Evolutionary conservation across 2,888 invertebrate species (phyloP), one percentile per base, ranked within the genome.

Genomic region (Clanis bilineata): DNA sequence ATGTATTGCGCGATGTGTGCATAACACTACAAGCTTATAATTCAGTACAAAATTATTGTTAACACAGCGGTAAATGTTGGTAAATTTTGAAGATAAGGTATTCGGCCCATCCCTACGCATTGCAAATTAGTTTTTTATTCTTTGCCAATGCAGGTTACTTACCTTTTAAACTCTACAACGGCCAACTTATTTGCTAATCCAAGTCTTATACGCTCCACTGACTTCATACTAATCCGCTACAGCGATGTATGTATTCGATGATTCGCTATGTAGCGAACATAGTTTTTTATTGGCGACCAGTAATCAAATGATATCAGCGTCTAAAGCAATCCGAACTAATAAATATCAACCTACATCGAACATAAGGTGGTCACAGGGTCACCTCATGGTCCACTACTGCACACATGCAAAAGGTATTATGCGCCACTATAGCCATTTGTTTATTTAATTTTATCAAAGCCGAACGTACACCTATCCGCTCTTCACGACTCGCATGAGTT

Each of bases 341-440:
- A 45, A 45, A 45, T 32, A 51, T 51, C 51, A 28, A 32, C 51
- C 51, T 32, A 51, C 51, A 51, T 51, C 4, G 10, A 51, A 51
- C 28, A 18, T 32, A 51, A 51, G 51, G 51, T 51, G 51, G 28
- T 5, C 32, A 28, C 51, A 51, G 51, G 51, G 51, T 51, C 51
- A 51, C 51, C 51, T 51, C 51, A 51, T 18, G 51, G 51, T 51
- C 32, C 18, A 51, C 32, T 51, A 51, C 32, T 32, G 4, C 51
- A 18, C 9, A 32, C 51, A 51, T 18, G 51, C 15, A 15, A 28
- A 25, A 32, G 15, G 18, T 32, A 10, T 25, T 36, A 36, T 7
- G 12, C 36, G 36, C 10, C 9, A 12, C 36, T n/a, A n/a, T n/a
- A n/a, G n/a, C n/a, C n/a, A n/a, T n/a, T n/a, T n/a, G n/a, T n/a